Conservation (phyloP, 2,888 invertebrate species). For the Tortrix viridana region DNA sequence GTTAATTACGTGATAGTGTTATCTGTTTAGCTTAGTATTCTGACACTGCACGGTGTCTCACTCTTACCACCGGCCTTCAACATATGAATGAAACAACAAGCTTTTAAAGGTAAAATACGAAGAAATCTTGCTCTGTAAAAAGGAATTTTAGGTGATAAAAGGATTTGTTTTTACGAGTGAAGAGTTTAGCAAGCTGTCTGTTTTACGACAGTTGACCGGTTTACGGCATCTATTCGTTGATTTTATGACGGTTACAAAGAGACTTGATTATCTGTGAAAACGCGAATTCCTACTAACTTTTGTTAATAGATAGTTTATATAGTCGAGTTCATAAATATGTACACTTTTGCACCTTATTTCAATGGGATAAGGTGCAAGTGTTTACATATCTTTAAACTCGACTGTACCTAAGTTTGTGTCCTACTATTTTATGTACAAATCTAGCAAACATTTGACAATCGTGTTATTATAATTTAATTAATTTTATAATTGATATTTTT, state of each 20-base stretch:
- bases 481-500: no score
- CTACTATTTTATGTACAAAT: no score
- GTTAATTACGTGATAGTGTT: slow-evolving; percentile 34
- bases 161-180: slow-evolving; percentile 6
- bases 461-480: no score
- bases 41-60: slow-evolving; percentile 4
- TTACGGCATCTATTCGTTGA: slow-evolving; percentile 3
- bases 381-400: no score
- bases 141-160: background rate
- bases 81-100: background rate
- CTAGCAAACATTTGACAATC: no score
- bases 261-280: no score
- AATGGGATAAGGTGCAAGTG: no score
- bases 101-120: background rate
- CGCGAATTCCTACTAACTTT: no score
- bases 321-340: no score
- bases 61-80: background rate
- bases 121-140: background rate
- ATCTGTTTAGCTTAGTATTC: slow-evolving; percentile 28
- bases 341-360: no score
- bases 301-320: no score
- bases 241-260: background rate
- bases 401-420: no score
- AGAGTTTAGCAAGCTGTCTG: background rate
- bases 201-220: slow-evolving; percentile 2